Base-by-base conservation (phyloP, 2,888 invertebrate species). In the Epinotia bilunana region DNA sequence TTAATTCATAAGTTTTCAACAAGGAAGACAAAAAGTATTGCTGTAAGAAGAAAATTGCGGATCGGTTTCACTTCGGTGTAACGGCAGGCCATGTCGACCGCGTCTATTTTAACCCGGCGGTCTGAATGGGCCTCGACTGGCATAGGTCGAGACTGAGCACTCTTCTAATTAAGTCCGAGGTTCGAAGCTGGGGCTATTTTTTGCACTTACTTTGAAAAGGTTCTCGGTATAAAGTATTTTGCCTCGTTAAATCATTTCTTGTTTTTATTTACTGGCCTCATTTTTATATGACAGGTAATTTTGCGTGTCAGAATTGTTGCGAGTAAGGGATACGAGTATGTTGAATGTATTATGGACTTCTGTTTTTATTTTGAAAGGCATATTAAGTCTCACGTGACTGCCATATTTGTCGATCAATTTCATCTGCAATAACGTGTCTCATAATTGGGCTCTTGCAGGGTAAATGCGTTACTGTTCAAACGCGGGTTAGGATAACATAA, bases 31-130 rank as follows among this genome's bases (percentile, higher is more conserved):
- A 33, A 4, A 33, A 33, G 33, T 0, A 33, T 2, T 23, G 23
- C 1, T 23, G 23, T 28, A 49, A 4, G 4, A 49, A 46, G 3
- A 46, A 13, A 12, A 49, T 49, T 49, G 0, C 7, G 53, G 53
- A 43, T 33, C 16, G 13, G 18, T 20, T 61, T 67, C 72, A 61
- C 9, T 28, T 75, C 87, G 83, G 90, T 91, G 90, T 90, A 73
- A 89, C 7, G 55, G 58, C 3, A 72, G 60, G 71, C 78, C 79
- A 76, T 77, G 80, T 81, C 79, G 78, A 81, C 78, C 74, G 78
- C 76, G 78, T 88, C 88, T 91, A 91, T 92, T 92, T 91, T 89
- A 89, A 86, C 83, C 80, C 85, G 89, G 87, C 90, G 86, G 88
- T 84, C 80, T 83, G 87, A 88, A 87, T 85, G 87, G 83, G 83